These are phyloP conservation scores for Eupithecia pulchellata DNA, from an alignment of 2,888 invertebrate species.

Conservation along the genomic window DNA sequence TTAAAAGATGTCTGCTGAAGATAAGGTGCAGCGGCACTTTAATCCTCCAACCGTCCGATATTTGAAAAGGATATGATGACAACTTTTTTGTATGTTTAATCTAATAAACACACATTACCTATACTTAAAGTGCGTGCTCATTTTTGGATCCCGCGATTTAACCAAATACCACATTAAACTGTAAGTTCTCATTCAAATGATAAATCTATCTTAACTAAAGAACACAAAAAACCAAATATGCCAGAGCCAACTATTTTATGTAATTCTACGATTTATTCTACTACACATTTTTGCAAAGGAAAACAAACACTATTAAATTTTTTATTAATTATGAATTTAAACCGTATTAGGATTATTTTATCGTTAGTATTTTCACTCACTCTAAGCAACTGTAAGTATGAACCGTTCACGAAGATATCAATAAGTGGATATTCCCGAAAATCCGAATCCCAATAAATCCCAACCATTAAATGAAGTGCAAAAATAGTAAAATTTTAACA, in stretches of 20 bases:
- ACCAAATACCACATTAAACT: conserved; percentile 40
- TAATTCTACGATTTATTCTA: too few relatives aligned
- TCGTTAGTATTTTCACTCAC: neutral
- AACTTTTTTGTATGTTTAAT: conserved; percentile 81
- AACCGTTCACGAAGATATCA: neutral
- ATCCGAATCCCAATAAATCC: neutral
- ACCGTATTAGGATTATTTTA: neutral
- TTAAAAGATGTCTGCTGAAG: conserved; percentile 84
- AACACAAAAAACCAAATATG: neutral
- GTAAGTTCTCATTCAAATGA: conserved; percentile 10
- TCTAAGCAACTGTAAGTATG: neutral
- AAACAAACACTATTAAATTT: too few relatives aligned
- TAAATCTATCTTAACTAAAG: neutral
- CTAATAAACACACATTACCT: conserved; percentile 79
- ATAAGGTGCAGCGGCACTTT: conserved; percentile 84
- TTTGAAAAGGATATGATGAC: conserved; percentile 86
- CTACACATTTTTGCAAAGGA: neutral
- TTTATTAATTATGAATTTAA: neutral
- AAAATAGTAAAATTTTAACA: conserved; percentile 17
- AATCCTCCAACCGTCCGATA: conserved; percentile 83
- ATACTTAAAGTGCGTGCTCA: conserved; percentile 62
- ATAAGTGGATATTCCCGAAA: neutral
- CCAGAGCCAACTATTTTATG: too few relatives aligned
- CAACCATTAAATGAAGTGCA: conserved; percentile 6
- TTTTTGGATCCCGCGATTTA: conserved; percentile 39